A percentile compares a stretch with the other conserved stretches of the same genome.
phyloP scores from a whole-genome alignment of 2,797 vertebrate species.

The Ctenopoma kingsleyae region DNA sequence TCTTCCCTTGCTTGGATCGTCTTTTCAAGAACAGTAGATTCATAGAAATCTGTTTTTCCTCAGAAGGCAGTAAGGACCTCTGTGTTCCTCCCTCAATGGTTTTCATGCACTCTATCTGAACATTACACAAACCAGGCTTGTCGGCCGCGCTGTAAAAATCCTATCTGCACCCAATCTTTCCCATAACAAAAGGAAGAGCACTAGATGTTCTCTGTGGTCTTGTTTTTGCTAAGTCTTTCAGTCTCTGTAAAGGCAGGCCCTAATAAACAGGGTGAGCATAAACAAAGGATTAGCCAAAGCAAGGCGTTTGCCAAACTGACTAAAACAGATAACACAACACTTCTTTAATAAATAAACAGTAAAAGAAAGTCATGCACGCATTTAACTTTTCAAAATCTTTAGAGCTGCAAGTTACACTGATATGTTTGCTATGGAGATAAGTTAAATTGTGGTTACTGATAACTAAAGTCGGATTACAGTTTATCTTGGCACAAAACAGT shows the following conservation, averaged over 20 bases:
- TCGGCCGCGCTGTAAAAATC: slow-evolving; percentile 64
- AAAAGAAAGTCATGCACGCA: slow-evolving; percentile 33
- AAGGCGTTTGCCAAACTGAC: slow-evolving; percentile 54
- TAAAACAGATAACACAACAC: slow-evolving; percentile 54
- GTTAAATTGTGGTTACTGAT: slow-evolving; percentile 27
- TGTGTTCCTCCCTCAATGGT: slow-evolving; percentile 47
- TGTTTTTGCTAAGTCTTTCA: slow-evolving; percentile 51
- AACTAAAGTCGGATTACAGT: slow-evolving; percentile 32
- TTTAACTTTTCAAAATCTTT: slow-evolving; percentile 11
- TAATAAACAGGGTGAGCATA: slow-evolving; percentile 68
- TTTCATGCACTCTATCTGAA: slow-evolving; percentile 61
- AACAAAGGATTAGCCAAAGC: slow-evolving; percentile 56
- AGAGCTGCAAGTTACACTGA: not conserved
- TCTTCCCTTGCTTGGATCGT: slow-evolving; percentile 18
- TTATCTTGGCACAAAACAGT: slow-evolving; percentile 52
- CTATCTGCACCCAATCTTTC: slow-evolving; percentile 64
- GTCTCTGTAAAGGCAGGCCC: slow-evolving; percentile 47
- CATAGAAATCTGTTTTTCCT: slow-evolving; percentile 61
- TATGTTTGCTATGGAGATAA: slow-evolving; percentile 33
- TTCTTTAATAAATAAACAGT: slow-evolving; percentile 47
- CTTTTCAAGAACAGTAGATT: slow-evolving; percentile 31
- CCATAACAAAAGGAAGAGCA: slow-evolving; percentile 70
- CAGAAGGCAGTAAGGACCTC: slow-evolving; percentile 45
- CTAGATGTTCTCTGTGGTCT: slow-evolving; percentile 64
- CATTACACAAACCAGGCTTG: slow-evolving; percentile 77